These are phyloP conservation scores for Chaetops frenatus DNA, from an alignment of 2,113 vertebrate species.

Conservation along the genomic window DNA sequence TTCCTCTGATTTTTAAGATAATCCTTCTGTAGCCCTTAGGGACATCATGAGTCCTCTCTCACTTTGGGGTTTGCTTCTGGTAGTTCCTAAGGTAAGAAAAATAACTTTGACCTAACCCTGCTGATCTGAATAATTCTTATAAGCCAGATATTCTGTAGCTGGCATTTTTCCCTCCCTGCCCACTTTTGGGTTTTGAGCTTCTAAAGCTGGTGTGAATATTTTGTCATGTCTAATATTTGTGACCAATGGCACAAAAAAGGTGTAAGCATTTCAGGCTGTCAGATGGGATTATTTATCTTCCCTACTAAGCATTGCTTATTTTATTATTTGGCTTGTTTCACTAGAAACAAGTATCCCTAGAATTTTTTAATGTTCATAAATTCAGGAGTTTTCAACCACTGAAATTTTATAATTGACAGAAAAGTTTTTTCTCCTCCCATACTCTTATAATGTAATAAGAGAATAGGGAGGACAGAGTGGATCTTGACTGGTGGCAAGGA, in stretches of 20 bases:
- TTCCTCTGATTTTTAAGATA: neutral
- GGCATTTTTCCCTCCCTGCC: fast-evolving
- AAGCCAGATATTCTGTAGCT: neutral
- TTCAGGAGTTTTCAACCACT: neutral
- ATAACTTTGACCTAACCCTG: neutral
- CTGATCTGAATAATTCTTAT: neutral
- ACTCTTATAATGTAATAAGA: neutral
- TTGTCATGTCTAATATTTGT: neutral
- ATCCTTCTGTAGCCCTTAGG: neutral
- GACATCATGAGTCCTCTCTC: neutral
- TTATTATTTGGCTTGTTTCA: neutral
- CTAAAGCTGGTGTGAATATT: neutral
- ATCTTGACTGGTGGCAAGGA: neutral
- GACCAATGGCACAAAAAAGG: neutral
- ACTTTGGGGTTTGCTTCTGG: neutral
- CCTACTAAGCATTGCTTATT: neutral
- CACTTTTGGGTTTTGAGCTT: neutral
- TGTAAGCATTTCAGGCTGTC: neutral
- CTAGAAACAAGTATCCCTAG: neutral
- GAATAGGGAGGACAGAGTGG: neutral
- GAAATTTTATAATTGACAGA: neutral
- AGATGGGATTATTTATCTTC: neutral
- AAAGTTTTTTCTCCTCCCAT: neutral
- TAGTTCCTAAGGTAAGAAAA: neutral
- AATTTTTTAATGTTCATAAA: neutral